Evolutionary conservation across 1,140 invertebrate species (phyloP), one percentile per base, ranked within the genome.

Genomic region (Planococcus citri): DNA sequence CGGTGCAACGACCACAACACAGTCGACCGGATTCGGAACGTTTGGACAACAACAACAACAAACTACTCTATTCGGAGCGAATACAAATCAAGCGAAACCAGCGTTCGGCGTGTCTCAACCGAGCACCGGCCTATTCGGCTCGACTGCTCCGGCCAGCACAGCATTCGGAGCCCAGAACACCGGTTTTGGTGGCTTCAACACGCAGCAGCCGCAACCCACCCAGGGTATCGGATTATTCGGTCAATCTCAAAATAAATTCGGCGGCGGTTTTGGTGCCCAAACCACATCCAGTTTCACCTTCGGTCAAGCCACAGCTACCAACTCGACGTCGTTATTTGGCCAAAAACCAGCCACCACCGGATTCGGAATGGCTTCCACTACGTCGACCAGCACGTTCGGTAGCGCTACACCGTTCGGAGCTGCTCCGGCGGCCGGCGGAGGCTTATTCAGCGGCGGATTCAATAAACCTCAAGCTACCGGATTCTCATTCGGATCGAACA

Each of bases 351-450:
- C 77, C 0, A 76, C 77, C 29, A 78, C 79, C 69, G 77, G 77
- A 0, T 76, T 78, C n/a, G 80, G 78, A n/a, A 77, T 77, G 1
- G 79, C 60, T 4, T 4, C 79, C 73, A 77, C 78, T 14, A 76
- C 80, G 69, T 75, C 80, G 12, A 74, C 78, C 1, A 74, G 79
- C 25, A 79, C 80, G 1, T 85, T 87, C 75, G 85, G 86, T 72
- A 78, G 80, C 14, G 79, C 82, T 1, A 73, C 81, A 0, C 74
- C 79, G 8, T 84, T 84, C 75, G 80, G 80, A 8, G 60, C 80
- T 10, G 78, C 73, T 74, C 79, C 22, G 73, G 72, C 57, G 74
- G 80, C 78, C 61, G 76, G 1, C 76, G 76, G 10, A 77, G 79
- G 33, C 81, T 82, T 84, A 3, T 84, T 84, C 69, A 78, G 77